Evolutionary conservation across 2,888 invertebrate genomes (phyloP).

Genomic region (Diarsia brunnea): DNA sequence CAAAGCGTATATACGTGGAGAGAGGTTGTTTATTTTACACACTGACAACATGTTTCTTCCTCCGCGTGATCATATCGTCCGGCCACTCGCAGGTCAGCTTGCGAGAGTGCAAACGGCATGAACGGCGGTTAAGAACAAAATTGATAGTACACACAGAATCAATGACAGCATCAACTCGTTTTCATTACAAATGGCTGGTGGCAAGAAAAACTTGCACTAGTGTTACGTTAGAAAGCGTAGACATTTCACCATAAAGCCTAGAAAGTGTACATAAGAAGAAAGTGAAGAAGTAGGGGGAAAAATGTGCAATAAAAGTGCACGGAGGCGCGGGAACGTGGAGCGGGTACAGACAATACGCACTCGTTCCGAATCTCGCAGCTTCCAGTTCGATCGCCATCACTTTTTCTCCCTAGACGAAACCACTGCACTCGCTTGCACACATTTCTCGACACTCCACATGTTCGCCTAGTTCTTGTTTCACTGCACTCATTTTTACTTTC

Average conservation of each 20-base stretch:
- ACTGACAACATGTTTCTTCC: constrained; percentile 66
- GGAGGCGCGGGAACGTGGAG: constrained; percentile 78
- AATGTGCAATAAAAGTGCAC: constrained; percentile 82
- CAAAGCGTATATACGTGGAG: constrained; percentile 75
- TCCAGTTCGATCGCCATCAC: constrained; percentile 83
- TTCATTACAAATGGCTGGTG: constrained; percentile 85
- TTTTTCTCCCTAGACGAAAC: constrained; percentile 86
- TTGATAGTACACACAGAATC: constrained; percentile 65
- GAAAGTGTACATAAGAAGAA: constrained; percentile 90
- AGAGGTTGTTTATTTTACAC: constrained; percentile 77
- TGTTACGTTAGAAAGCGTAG: constrained; percentile 89
- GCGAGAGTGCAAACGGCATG: constrained; percentile 45
- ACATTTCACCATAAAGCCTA: constrained; percentile 89
- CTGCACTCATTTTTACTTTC: constrained; percentile 90
- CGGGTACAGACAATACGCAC: constrained; percentile 76
- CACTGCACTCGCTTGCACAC: constrained; percentile 81
- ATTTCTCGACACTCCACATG: constrained; percentile 82
- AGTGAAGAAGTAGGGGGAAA: constrained; percentile 89
- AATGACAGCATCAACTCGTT: constrained; percentile 84
- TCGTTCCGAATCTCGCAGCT: constrained; percentile 79
- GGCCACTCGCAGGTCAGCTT: constrained; percentile 50
- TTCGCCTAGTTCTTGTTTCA: constrained; percentile 87
- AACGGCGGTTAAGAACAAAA: constrained; percentile 59
- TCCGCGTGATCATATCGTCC: constrained; percentile 37
- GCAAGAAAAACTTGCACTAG: constrained; percentile 89